phyloP scores from a whole-genome alignment of 2,113 vertebrate genomes.

The Gila orcuttii region DNA sequence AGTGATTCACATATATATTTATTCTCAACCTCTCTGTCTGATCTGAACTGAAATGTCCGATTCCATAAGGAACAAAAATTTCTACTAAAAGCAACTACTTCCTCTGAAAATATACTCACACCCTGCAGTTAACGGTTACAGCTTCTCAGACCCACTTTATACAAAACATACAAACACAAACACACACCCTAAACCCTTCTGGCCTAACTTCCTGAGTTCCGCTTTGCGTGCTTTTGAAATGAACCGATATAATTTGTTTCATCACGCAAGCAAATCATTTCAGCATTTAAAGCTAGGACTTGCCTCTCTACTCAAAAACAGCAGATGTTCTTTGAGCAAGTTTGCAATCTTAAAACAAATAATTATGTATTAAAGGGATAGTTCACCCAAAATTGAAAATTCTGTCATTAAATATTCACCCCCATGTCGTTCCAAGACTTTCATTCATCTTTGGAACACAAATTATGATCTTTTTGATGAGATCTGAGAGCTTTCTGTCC shows the following conservation, averaged over 20 bases:
- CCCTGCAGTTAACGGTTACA: slow-evolving; percentile 1
- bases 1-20: not conserved
- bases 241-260: not conserved
- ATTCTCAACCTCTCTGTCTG: not conserved
- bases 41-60: not conserved
- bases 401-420: too few relatives aligned
- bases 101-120: slow-evolving; percentile 21
- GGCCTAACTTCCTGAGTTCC: slow-evolving; percentile 34
- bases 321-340: too few relatives aligned
- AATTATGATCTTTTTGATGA: too few relatives aligned
- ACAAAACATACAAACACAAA: slow-evolving; percentile 27
- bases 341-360: not conserved
- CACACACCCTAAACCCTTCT: not conserved
- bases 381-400: too few relatives aligned
- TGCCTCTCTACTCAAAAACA: not conserved
- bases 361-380: not conserved
- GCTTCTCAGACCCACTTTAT: slow-evolving; percentile 46
- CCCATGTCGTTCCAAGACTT: too few relatives aligned
- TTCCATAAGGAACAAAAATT: not conserved
- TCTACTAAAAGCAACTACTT: not conserved
- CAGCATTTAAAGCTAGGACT: not conserved
- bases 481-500: too few relatives aligned
- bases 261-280: not conserved
- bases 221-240: slow-evolving; percentile 10
- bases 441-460: too few relatives aligned